Evolutionary conservation across 2,113 vertebrate genomes (phyloP).

Genomic region (Acrocephalus kingi): DNA sequence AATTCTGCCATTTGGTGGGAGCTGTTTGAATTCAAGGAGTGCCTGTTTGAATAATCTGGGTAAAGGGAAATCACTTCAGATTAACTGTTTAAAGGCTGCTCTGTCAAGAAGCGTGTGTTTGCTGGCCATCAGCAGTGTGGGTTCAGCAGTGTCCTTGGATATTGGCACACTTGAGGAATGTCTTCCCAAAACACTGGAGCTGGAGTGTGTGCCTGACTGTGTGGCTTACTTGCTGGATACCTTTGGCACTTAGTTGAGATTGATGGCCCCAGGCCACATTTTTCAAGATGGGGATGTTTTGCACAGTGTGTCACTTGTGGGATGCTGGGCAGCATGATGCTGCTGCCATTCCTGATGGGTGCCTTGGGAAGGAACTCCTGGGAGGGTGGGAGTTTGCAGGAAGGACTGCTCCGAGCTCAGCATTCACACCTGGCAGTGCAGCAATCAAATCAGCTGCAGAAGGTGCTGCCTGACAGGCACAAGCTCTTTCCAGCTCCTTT

Average conservation of each 20-base stretch:
- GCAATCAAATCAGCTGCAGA: background rate
- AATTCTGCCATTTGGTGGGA: background rate
- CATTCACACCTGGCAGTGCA: background rate
- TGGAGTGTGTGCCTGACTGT: rapidly evolving
- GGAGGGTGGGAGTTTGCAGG: background rate
- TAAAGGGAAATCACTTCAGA: background rate
- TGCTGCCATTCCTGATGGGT: background rate
- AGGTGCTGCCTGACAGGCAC: background rate
- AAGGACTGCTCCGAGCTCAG: rapidly evolving
- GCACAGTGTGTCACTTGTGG: background rate
- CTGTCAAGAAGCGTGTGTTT: background rate
- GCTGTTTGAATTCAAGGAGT: background rate
- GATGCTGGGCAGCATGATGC: background rate
- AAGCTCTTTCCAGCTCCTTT: background rate
- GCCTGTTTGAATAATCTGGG: background rate
- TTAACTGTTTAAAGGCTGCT: background rate
- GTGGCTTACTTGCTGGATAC: background rate
- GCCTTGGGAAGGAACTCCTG: rapidly evolving
- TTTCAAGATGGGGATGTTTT: background rate
- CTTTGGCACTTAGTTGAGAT: background rate
- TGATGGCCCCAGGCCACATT: too few relatives aligned
- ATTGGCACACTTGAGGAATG: background rate
- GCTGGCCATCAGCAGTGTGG: background rate
- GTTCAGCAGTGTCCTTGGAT: background rate
- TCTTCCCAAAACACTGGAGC: background rate